Evolutionary conservation across 1,140 invertebrate genomes (phyloP), one percentile per base, ranked within the genome.

Genomic region (Diabrotica virgifera): DNA sequence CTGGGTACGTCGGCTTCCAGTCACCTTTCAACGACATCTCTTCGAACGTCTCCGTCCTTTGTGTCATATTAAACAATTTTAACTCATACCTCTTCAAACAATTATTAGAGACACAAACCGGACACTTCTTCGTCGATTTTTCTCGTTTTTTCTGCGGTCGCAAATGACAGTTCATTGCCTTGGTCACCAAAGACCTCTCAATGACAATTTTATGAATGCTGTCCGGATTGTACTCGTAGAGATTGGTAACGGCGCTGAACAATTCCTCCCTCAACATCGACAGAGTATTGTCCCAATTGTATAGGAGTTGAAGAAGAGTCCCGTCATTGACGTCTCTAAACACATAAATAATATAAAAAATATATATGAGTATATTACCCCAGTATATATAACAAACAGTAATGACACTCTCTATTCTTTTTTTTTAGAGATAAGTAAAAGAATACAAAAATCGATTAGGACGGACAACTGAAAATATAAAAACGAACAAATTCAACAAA

Each of bases 141-240:
- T 50, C 63, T n/a, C n/a, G n/a, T 68, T 66, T 76, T 52, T 74
- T 73, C 36, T 72, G 73, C 8, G 80, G 82, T 55, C 86, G 76
- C 46, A 92, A 80, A 78, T 91, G 90, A 72, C 90, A 92, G 57
- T 84, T 79, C 24, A 86, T 84, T 2, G 89, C 86, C 59, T 72
- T 67, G 55, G 82, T 76, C 12, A 90, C 81, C 14, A 90, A 78
- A 8, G 78, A 62, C 9, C 70, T 62, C 7, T 59, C 11, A 14
- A 76, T 72, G 13, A 72, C 37, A 8, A 76, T 71, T 59, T 72
- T 70, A 24, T 70, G 52, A n/a, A 55, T 62, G 0, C 61, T 63
- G 38, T 65, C 67, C 35, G 61, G 37, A 50, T 62, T 54, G 59
- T 66, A 55, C 2, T 59, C 12, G 50, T 71, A 71, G 6, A 73